Evolutionary conservation across 23 tunicate genomes (phyloP), one percentile per base, ranked within the genome.

Genomic region (Trididemnum miniatum): DNA sequence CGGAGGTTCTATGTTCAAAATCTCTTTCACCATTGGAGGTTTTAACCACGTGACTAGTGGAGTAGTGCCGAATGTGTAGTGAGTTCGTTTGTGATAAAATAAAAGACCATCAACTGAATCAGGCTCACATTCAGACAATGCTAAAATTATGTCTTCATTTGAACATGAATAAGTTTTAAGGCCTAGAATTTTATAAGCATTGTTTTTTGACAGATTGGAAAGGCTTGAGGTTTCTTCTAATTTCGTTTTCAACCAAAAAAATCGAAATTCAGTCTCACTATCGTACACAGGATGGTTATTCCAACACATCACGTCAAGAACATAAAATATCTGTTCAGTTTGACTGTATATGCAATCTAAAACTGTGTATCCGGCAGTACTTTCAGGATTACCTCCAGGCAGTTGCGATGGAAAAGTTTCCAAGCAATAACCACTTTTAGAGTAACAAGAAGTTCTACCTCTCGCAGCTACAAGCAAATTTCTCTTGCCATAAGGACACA

Each of bases 31-130:
- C 97, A 91, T 91, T 50, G 76, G 65, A 9, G 80, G 80, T 65
- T 95, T 95, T 51, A 95, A 75, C 99, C 99, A 95, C 1, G 89
- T 80, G 60, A 95, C 99, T 29, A 95, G 71, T 1, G 99, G 99
- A 0, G 99, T 95, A n/a, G 95, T 22, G 22, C 99, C 99, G 64
- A 85, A 89, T 18, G 87, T 89, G 63, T 95, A 95, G 51, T 62
- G 88, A 0, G 95, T 79, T 28, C 81, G 65, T 51, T 81, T 89
- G 72, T 95, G 88, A 78, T 95, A 95, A 95, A 95, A 95, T 60
- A 95, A 77, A 20, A 95, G 35, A 7, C 99, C 99, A 60, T 95
- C 99, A 60, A 85, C 82, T 51, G 26, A 63, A 31, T 71, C 64
- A 23, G 86, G 49, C n/a, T 87, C 69, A 20, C 76, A 39, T 20